These are phyloP conservation scores for Ptilonorhynchus violaceus DNA, from an alignment of 2,113 vertebrate species.

Conservation along the genomic window DNA sequence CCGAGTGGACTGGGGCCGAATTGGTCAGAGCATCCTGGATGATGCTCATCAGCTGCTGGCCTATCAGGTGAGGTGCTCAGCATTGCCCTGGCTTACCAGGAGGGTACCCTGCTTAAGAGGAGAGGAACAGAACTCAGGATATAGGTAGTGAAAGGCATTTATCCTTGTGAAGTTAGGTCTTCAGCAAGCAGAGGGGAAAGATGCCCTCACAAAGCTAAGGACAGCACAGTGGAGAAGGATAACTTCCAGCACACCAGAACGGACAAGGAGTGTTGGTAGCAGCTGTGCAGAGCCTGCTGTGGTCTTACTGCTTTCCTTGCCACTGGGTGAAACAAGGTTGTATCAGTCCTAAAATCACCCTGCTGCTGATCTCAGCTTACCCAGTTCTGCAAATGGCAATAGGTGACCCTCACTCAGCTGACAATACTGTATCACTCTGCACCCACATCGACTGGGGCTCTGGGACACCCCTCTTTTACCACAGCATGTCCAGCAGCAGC, in stretches of 20 bases:
- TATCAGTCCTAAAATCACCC: neutral
- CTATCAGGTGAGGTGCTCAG: neutral
- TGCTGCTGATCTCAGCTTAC: neutral
- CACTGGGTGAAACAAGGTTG: neutral
- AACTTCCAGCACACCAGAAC: neutral
- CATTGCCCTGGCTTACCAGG: neutral
- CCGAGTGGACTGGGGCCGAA: rapidly evolving
- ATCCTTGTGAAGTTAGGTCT: neutral
- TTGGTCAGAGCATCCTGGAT: neutral
- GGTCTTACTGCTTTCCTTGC: neutral
- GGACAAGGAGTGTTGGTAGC: neutral
- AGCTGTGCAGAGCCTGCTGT: too few relatives aligned
- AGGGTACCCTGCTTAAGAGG: neutral
- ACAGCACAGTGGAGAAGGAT: neutral
- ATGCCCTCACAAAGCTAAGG: neutral
- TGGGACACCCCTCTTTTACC: neutral
- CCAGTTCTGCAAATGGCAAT: neutral
- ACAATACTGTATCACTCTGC: rapidly evolving
- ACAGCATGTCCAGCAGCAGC: neutral
- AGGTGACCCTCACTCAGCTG: neutral
- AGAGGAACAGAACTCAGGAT: neutral
- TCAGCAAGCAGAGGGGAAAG: neutral
- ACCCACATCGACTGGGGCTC: neutral
- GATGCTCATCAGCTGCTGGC: neutral
- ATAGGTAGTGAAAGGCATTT: neutral